Conservation (phyloP, 1,140 invertebrate species). For the Drosophila pandora region DNA sequence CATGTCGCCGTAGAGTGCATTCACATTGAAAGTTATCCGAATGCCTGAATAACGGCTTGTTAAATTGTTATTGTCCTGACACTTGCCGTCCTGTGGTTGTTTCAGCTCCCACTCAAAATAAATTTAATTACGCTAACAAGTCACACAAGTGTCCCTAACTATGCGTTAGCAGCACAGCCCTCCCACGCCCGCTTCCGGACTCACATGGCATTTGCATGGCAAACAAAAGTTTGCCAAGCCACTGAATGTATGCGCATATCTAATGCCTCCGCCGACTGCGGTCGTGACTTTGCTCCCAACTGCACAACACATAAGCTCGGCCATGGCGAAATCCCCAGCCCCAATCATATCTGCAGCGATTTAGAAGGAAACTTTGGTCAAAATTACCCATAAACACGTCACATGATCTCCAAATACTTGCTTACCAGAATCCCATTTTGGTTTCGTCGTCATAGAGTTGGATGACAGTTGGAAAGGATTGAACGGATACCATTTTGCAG, state of each 20-base stretch:
- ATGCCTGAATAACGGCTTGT: constrained; percentile 43
- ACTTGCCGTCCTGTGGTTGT: constrained; percentile 11
- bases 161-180: constrained; percentile 46
- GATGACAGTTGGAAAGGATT: not conserved
- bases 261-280: constrained; percentile 46
- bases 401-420: not conserved
- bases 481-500: not conserved
- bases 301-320: constrained; percentile 5
- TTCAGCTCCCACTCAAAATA: constrained; percentile 5
- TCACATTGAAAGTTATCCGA: constrained; percentile 53
- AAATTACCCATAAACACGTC: constrained; percentile 37
- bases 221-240: constrained; percentile 56
- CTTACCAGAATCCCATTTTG: not conserved
- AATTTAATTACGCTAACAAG: constrained; percentile 68
- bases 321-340: constrained; percentile 9
- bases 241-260: constrained; percentile 69
- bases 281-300: constrained; percentile 15
- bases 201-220: constrained; percentile 32
- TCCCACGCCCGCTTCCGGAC: constrained; percentile 1
- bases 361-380: constrained; percentile 5
- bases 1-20: constrained; percentile 47
- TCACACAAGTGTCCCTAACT: constrained; percentile 72
- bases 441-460: not conserved
- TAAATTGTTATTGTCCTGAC: constrained; percentile 58
- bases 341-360: constrained; percentile 36